Percentiles rank a stretch among this genome's conserved stretches.
These are phyloP conservation scores for Trimorus sp. DNA, from an alignment of 2,888 invertebrate species.

Conservation along the genomic window DNA sequence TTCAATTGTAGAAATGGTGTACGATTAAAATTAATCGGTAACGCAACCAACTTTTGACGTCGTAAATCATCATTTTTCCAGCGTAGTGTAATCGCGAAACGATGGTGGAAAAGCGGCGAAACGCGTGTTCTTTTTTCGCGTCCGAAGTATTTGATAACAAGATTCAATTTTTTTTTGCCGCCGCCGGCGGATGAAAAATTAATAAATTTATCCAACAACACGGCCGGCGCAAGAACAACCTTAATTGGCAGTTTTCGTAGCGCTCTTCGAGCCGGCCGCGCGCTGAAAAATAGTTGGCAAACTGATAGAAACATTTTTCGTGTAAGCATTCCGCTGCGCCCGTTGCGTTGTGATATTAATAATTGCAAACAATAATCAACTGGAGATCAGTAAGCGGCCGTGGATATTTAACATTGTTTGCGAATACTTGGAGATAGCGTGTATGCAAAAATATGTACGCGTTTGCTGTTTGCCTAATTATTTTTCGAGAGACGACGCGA, in stretches of 20 bases:
- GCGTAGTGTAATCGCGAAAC: too few relatives aligned
- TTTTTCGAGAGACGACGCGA: slow-evolving; percentile 28
- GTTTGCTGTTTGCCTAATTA: slow-evolving; percentile 38
- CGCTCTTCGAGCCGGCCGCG: neutral
- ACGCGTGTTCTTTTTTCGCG: too few relatives aligned
- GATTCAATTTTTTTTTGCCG: slow-evolving; percentile 1
- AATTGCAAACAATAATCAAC: slow-evolving; percentile 32
- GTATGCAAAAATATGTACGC: slow-evolving; percentile 27
- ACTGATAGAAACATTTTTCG: slow-evolving; percentile 34
- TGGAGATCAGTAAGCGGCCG: slow-evolving; percentile 3
- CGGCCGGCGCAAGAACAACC: slow-evolving; percentile 8
- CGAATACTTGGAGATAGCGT: slow-evolving; percentile 19
- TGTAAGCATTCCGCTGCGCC: slow-evolving; percentile 9
- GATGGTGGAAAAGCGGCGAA: too few relatives aligned
- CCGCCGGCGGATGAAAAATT: slow-evolving; percentile 1
- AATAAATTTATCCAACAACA: slow-evolving; percentile 23
- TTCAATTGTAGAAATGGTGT: too few relatives aligned
- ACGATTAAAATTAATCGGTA: too few relatives aligned
- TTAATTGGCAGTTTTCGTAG: slow-evolving; percentile 33
- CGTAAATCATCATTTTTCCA: too few relatives aligned
- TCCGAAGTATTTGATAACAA: slow-evolving; percentile 14
- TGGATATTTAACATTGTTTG: slow-evolving; percentile 30
- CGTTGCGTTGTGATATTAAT: slow-evolving; percentile 22
- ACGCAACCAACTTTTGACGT: too few relatives aligned
- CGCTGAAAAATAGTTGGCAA: slow-evolving; percentile 33